A percentile compares a stretch with the other conserved stretches of the same genome.
Conservation (phyloP, 1,140 invertebrate genomes). For the Andricus grossulariae region DNA sequence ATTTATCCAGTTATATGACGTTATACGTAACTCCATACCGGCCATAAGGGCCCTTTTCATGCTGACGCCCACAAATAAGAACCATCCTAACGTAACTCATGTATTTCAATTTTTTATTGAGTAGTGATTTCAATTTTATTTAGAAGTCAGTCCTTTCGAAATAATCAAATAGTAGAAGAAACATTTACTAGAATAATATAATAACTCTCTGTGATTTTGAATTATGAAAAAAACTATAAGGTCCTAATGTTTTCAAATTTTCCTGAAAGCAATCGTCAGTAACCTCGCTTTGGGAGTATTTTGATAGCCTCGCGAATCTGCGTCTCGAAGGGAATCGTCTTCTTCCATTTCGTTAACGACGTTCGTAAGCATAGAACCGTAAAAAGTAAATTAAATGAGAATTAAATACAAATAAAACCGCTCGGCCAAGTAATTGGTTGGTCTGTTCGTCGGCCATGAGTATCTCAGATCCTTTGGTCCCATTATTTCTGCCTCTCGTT, state of each 20-base stretch:
- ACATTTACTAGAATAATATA: no score
- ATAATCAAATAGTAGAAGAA: no score
- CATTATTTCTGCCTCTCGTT: conserved; percentile 32
- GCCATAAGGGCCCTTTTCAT: no score
- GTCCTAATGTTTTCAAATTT: neutral
- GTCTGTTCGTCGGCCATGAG: conserved; percentile 48
- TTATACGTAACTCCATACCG: no score
- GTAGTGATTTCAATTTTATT: no score
- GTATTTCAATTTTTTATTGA: no score
- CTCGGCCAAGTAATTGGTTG: conserved; percentile 74
- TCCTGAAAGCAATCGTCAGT: neutral
- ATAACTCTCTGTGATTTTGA: no score
- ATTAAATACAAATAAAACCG: conserved; percentile 76
- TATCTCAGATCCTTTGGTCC: conserved; percentile 34
- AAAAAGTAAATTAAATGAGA: conserved; percentile 77
- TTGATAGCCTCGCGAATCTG: conserved; percentile 13
- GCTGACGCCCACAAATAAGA: no score
- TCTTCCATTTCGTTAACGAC: conserved; percentile 68
- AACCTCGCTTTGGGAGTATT: neutral
- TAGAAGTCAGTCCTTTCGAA: no score
- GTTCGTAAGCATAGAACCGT: conserved; percentile 57
- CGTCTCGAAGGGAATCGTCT: conserved; percentile 40
- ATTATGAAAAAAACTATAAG: neutral
- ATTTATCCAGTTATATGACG: no score
- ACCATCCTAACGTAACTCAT: no score